A percentile compares a stretch with the other conserved stretches of the same genome.
phyloP scores from a whole-genome alignment of 2,888 invertebrate species.

The Polydrusus cervinus region DNA sequence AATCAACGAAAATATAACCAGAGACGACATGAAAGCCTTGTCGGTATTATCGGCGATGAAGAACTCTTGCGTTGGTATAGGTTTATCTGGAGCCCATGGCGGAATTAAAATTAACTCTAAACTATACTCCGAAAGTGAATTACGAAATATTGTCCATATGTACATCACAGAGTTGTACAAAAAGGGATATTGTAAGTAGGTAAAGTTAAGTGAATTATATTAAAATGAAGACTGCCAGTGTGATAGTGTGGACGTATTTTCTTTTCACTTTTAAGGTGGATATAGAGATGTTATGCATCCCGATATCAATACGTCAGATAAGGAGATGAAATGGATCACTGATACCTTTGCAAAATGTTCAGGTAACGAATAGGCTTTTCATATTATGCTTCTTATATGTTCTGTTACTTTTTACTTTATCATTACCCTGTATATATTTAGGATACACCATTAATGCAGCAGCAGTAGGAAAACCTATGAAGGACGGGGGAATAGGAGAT shows the following conservation, averaged over 20 bases:
- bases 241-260: neutral
- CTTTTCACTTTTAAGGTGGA: constrained; percentile 56
- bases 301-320: constrained; percentile 63
- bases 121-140: constrained; percentile 62
- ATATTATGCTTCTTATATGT: no score
- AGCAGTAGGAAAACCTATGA: constrained; percentile 62
- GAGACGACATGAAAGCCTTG: constrained; percentile 66
- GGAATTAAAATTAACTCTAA: constrained; percentile 65
- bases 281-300: constrained; percentile 65
- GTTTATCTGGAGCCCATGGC: constrained; percentile 66
- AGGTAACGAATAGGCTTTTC: no score
- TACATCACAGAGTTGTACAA: constrained; percentile 62
- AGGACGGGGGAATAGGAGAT: constrained; percentile 62
- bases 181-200: constrained; percentile 60
- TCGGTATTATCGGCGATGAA: constrained; percentile 65
- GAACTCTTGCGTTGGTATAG: constrained; percentile 65
- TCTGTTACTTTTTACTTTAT: no score
- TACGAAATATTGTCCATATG: constrained; percentile 61
- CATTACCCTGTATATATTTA: no score
- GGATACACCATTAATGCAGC: constrained; percentile 53
- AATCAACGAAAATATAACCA: constrained; percentile 62
- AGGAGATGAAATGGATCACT: constrained; percentile 65
- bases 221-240: neutral
- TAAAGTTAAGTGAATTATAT: neutral
- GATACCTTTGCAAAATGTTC: constrained; percentile 55